Base-by-base conservation (phyloP, 2,113 vertebrate species). In the Xenotilapia caudafasciata region DNA sequence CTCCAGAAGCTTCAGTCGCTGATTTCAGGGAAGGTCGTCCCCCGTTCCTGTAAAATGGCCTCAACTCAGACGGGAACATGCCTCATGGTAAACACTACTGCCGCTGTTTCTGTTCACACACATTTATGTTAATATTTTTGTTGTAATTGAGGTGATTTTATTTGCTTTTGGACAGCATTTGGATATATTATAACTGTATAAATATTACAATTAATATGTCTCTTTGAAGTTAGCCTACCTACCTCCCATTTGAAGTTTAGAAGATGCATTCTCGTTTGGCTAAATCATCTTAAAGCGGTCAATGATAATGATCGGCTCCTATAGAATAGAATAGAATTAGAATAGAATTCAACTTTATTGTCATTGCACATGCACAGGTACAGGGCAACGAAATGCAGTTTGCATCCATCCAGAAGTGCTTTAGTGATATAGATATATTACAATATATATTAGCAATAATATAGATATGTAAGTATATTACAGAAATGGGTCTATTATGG, bases 61-160 rank as follows among this genome's bases (percentile, higher is more conserved):
- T 95, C 95, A 21, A 95, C 95, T 88, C 95, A 95, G 79, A 95
- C 95, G 3, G 94, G 93, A 79, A 94, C 95, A 8, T 94, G 94
- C 87, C 90, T 95, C 75, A 94, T 94, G 93, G 94, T 96, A 87
- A 90, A 49, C 7, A 31, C 15, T 13, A 17, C 47, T 6, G 53
- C 21, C 1, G 3, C 73, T 8, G 5, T 0, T 14, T 12, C 1
- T 49, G 12, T 15, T 0, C 47, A 40, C 73, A 31, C 70, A n/a
- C 15, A 49, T 75, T 49, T 51, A 31, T 77, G 45, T 51, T 31
- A 31, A 51, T 77, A n/a, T 12, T n/a, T 49, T 33, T 77, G 73
- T 51, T 77, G 15, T 33, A 51, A n/a, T 13, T 31, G 26, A 77
- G 26, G 26, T 49, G 15, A 77, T 49, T 49, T 77, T 31, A 31